Base-by-base conservation (phyloP, 2,797 vertebrate species). In the Sebastes oblongus region DNA sequence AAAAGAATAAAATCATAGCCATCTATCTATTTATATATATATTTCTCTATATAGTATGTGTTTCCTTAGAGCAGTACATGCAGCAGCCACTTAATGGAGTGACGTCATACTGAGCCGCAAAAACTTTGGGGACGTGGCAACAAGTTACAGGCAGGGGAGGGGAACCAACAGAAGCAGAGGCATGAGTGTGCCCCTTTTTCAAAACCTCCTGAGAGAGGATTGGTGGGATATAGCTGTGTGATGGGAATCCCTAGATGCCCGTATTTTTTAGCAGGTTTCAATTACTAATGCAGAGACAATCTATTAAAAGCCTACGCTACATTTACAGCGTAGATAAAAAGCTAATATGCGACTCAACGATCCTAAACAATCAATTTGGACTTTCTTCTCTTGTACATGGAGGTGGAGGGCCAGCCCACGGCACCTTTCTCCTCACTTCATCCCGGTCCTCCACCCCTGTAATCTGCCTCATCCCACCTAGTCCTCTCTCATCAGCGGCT, bases 1-100 rank as follows among this genome's bases (percentile, higher is more conserved):
- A 95, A 96, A 96, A 96, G 59, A 96, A 94, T 95, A 94, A 95
- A 96, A 94, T 95, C 94, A 96, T 94, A 95, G 92, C 95, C 93
- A 95, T 96, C 94, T 95, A 95, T 96, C 93, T 95, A 93, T 96
- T 93, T 95, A 94, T 96, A 96, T 95, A 95, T 96, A 96, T 96
- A 95, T 95, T 93, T 95, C 89, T 95, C 94, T 96, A 95, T 96
- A 95, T 95, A 96, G 92, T 95, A 93, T 93, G 93, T 95, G 95
- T 96, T 95, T 96, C 91, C 93, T 94, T 95, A 97, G 94, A 95
- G 96, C 94, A 97, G 94, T 89, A 97, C 98, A 99, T 99, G 98
- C 98, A 99, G 97, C 96, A 97, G 96, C 96, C 97, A 97, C 96
- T 96, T 95, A 96, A 94, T 97, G 96, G 96, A 97, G 97, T 96